Evolutionary conservation across 2,888 invertebrate genomes (phyloP), one percentile per base, ranked within the genome.

Genomic region (Muscina levida): DNA sequence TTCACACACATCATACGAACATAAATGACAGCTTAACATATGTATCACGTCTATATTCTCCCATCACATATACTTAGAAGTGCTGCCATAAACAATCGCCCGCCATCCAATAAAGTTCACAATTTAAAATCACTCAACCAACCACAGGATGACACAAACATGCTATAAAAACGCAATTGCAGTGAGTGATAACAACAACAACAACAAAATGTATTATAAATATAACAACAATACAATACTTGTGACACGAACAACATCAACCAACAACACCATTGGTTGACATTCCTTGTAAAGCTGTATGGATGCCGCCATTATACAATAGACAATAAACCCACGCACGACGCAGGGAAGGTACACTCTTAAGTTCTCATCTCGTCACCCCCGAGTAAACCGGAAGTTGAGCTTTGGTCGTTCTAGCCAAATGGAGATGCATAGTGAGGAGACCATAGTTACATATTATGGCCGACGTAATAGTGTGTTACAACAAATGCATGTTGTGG

Each of bases 341-440:
- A 17, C n/a, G n/a, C n/a, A n/a, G n/a, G n/a, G n/a, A n/a, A n/a
- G n/a, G 53, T 71, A 15, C 56, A 72, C 37, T 8, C 31, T 5
- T 3, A 31, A 31, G 8, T 5, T 31, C 67, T 31, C 46, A 62
- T 59, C 67, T 31, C 46, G 56, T 59, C 48, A 68, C 48, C 62
- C 62, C 67, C 59, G 8, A 31, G 66, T 53, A 71, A 77, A 76
- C 80, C 82, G 80, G 76, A 80, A 82, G 72, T 72, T 31, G 57
- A 79, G 62, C 26, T 62, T 71, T n/a, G n/a, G 8, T 5, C 72
- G 68, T 76, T 66, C 68, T 66, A 70, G 44, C 48, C 24, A 13
- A 24, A 53, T 13, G 5, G 2, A 3, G 22, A 24, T 24, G 10
- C 19, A 10, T 22, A 53, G 24, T 53, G 24, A 24, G 22, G 22